These are phyloP conservation scores for Phoenicopterus ruber DNA, from an alignment of 2,113 vertebrate species.

Conservation along the genomic window DNA sequence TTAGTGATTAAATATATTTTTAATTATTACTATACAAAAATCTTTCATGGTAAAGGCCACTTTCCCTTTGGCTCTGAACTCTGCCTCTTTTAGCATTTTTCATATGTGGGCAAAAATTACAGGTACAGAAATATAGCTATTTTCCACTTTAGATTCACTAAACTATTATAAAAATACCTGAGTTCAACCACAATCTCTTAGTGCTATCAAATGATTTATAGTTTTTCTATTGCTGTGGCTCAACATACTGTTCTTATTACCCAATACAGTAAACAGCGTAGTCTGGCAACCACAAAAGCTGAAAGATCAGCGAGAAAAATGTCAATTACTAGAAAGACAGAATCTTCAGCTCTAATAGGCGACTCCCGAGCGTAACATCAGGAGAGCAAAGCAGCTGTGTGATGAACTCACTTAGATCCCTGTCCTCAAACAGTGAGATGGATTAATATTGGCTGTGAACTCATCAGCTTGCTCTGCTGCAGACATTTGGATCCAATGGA, in stretches of 20 bases:
- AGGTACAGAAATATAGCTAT: neutral
- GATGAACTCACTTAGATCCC: neutral
- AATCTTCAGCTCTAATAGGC: neutral
- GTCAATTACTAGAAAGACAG: neutral
- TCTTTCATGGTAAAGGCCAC: constrained; percentile 1
- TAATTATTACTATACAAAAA: constrained; percentile 44
- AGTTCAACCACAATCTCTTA: constrained; percentile 21
- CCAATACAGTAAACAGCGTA: neutral
- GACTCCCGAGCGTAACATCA: neutral
- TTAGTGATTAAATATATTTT: constrained; percentile 12
- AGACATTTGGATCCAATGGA: neutral
- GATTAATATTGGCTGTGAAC: neutral
- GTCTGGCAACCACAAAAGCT: neutral
- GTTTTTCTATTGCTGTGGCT: neutral
- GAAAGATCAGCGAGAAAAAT: constrained; percentile 1
- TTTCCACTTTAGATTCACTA: neutral
- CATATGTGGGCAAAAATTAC: neutral
- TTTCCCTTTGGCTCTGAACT: neutral
- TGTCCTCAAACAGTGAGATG: neutral
- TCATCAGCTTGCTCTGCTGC: neutral
- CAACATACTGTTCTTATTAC: neutral
- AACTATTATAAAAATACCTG: neutral
- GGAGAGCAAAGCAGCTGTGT: neutral
- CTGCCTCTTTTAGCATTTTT: neutral
- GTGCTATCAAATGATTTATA: neutral